Evolutionary conservation across 2,113 vertebrate genomes (phyloP).

Genomic region (Pseudopipra pipra): DNA sequence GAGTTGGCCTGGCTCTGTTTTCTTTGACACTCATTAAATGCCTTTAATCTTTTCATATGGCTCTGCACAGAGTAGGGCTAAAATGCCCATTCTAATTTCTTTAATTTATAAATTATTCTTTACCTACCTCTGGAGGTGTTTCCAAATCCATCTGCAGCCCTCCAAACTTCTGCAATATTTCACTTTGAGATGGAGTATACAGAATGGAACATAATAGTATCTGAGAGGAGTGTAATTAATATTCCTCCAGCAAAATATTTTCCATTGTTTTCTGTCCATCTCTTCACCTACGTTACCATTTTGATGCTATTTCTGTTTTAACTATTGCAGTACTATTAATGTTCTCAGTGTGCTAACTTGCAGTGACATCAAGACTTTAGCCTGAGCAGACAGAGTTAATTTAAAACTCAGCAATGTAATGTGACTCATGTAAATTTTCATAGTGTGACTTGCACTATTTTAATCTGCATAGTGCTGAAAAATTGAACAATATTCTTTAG

Average conservation of each 20-base stretch:
- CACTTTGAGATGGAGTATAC: neutral
- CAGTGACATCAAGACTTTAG: constrained; percentile 17
- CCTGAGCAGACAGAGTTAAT: neutral
- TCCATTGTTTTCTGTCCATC: neutral
- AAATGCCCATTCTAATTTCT: neutral
- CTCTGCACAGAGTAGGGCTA: neutral
- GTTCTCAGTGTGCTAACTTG: neutral
- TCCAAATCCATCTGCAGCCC: neutral
- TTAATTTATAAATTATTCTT: neutral
- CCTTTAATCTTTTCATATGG: neutral
- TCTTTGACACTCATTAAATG: neutral
- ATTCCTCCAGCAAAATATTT: neutral
- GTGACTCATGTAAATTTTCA: constrained; percentile 9
- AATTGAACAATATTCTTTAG: neutral
- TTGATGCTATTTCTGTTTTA: neutral
- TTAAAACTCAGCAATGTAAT: neutral
- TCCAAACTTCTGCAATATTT: neutral
- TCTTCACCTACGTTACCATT: neutral
- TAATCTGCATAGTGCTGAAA: neutral
- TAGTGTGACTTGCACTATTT: neutral
- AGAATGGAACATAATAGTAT: neutral
- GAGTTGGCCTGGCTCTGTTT: neutral
- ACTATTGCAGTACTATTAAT: neutral
- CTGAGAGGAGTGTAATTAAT: neutral
- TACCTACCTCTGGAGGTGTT: neutral